Evolutionary conservation across 2,888 invertebrate genomes (phyloP).

Genomic region (Epicampocera succincta): DNA sequence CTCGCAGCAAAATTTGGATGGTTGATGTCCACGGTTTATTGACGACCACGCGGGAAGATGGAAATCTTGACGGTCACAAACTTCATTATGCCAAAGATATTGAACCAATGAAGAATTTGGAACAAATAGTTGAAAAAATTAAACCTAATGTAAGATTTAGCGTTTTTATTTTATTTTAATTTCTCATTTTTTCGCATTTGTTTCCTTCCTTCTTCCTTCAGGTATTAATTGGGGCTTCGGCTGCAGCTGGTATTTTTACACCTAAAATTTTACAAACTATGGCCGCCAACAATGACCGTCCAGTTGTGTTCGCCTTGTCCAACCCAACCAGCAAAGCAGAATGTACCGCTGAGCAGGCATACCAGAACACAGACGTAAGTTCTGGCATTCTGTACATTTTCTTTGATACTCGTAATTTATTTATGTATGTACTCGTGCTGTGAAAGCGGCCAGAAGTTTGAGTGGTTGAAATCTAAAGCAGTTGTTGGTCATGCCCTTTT

Average conservation of each 20-base stretch:
- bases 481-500: too few species aligned
- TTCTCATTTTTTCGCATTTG: background rate
- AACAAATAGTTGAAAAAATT: constrained; percentile 89
- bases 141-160: constrained; percentile 91
- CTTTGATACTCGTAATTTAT: background rate
- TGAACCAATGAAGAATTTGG: constrained; percentile 89
- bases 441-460: too few species aligned
- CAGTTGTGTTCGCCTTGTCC: constrained; percentile 97
- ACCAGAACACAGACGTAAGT: constrained; percentile 93
- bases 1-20: constrained; percentile 95
- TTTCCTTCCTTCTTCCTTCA: constrained; percentile 62
- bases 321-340: constrained; percentile 99
- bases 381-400: background rate
- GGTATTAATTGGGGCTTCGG: constrained; percentile 91
- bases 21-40: constrained; percentile 96
- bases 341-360: constrained; percentile 98
- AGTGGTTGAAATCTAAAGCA: too few species aligned
- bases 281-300: constrained; percentile 92
- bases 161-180: too few species aligned
- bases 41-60: constrained; percentile 86
- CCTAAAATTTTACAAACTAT: constrained; percentile 92
- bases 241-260: constrained; percentile 95
- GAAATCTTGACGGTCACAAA: constrained; percentile 87
- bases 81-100: constrained; percentile 89
- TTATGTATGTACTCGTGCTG: too few species aligned